These are phyloP conservation scores for Tragelaphus oryx DNA, from an alignment of 2,797 vertebrate species.

Conservation along the genomic window DNA sequence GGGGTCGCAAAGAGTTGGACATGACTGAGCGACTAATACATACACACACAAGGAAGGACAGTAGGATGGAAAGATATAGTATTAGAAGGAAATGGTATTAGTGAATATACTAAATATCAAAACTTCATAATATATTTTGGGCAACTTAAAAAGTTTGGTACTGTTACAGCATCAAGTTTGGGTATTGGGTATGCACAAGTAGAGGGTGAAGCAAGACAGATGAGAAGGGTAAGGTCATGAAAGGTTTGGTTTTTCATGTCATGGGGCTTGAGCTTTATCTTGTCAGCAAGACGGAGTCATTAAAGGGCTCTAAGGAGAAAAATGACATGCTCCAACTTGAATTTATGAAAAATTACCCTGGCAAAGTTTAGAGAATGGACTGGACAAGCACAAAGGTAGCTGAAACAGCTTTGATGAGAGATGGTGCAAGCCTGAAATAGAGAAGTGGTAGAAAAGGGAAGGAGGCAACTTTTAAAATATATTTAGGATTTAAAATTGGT, in stretches of 20 bases:
- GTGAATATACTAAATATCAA: neutral
- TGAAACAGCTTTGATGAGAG: neutral
- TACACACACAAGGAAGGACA: neutral
- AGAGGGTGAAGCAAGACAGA: neutral
- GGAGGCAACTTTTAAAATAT: neutral
- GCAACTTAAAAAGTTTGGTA: neutral
- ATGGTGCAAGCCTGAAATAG: neutral
- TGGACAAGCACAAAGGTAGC: neutral
- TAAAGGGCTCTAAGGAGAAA: neutral
- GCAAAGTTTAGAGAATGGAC: neutral
- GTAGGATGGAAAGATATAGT: neutral
- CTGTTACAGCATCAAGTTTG: neutral
- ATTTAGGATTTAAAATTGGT: conserved; percentile 12
- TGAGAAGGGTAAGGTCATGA: neutral
- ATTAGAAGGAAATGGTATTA: neutral
- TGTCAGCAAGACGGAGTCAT: neutral
- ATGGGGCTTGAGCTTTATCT: neutral
- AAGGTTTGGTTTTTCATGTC: neutral
- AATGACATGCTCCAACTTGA: neutral
- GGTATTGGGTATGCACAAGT: neutral
- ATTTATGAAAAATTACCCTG: conserved; percentile 12
- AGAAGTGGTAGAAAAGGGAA: neutral
- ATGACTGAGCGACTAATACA: neutral
- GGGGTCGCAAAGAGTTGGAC: too few species aligned
- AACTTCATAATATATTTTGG: neutral